Evolutionary conservation across 2,797 vertebrate genomes (phyloP), one percentile per base, ranked within the genome.

Genomic region (Podargus strigoides): DNA sequence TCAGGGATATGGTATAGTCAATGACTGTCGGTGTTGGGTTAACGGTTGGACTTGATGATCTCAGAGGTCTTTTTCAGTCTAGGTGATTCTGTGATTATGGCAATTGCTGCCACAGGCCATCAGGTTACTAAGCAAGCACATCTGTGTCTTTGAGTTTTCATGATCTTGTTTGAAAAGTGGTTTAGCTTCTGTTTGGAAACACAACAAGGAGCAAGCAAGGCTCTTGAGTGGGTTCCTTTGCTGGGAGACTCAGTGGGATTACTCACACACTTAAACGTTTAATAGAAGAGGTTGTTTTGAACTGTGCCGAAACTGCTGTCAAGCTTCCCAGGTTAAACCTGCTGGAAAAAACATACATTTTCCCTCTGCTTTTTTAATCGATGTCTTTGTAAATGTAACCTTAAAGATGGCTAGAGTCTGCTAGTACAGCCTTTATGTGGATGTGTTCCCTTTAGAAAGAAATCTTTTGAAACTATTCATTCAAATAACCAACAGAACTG

Each of bases 211-310:
- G 24, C 10, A 42, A 53, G 27, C 5, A 27, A 74, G 23, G 24
- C 39, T 75, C 53, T 53, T 28, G 14, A 18, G 22, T 14, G 41
- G 50, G 21, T 76, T 85, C 23, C 20, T 76, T 78, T 30, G 20
- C 72, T 68, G 32, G 14, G n/a, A 81, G 30, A 32, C 27, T 41
- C 63, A 12, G 11, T 8, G 16, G 53, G 24, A 28, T 75, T 64
- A 56, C 39, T 85, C 27, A 34, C 0, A 0, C 2, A 0, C 32
- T 72, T n/a, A 59, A 66, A 42, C 4, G 3, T 58, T 75, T 72
- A 21, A 36, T 28, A 34, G 58, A 67, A 44, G 30, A 70, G 21
- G 8, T 32, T 32, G 60, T 77, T 75, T n/a, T 75, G n/a, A 86
- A 30, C 17, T n/a, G 8, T 24, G 14, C 34, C 53, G 26, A 79